Evolutionary conservation across 2,113 vertebrate species (phyloP).

Genomic region (Lepidothrix coronata): DNA sequence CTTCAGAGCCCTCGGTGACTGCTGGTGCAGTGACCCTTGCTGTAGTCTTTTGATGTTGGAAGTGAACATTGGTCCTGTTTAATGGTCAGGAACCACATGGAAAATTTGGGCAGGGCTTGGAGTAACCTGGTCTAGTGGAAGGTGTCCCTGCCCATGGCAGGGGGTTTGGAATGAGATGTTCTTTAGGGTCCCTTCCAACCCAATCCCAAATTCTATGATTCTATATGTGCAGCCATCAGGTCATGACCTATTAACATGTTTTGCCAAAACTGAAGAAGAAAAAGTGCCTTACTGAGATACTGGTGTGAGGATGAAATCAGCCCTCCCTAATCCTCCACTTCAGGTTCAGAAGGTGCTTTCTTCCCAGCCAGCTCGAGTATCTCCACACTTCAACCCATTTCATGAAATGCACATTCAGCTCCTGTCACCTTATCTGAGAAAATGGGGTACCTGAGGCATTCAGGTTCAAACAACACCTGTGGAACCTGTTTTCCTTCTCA

Average conservation of each 20-base stretch:
- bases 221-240: not conserved
- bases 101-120: not conserved
- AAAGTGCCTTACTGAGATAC: not conserved
- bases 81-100: not conserved
- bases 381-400: not conserved
- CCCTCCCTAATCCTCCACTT: accelerated
- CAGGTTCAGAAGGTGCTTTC: not conserved
- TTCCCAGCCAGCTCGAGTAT: not conserved
- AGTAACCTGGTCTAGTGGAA: not conserved
- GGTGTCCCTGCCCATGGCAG: not conserved
- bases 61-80: not conserved
- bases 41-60: not conserved
- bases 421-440: not conserved
- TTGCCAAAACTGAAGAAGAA: not conserved
- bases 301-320: not conserved
- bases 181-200: not conserved
- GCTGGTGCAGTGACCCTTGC: not conserved
- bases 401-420: not conserved
- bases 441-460: not conserved
- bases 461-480: not conserved
- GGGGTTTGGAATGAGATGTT: not conserved
- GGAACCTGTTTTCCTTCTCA: not conserved
- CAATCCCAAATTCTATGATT: not conserved
- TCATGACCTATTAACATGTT: not conserved
- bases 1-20: not conserved